Evolutionary conservation across 2,113 vertebrate species (phyloP).

Genomic region (Fulmarus glacialis): DNA sequence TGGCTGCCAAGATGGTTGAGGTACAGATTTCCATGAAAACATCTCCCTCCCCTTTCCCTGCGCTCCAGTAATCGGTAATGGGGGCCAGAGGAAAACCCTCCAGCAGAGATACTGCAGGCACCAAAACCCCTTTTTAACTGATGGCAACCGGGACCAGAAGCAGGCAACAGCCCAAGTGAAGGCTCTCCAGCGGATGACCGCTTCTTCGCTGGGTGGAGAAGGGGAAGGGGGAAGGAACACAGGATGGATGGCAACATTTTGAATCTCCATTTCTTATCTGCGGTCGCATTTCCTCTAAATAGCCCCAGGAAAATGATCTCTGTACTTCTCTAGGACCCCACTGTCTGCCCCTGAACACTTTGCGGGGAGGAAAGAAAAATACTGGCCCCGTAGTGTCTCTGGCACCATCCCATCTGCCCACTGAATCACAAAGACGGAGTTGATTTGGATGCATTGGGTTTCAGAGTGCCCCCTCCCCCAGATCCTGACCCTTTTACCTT

Average conservation of each 20-base stretch:
- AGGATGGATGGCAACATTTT: neutral
- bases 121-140: neutral
- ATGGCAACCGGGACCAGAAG: neutral
- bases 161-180: fast-evolving
- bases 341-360: neutral
- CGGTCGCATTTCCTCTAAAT: neutral
- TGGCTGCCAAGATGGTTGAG: neutral
- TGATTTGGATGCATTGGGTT: neutral
- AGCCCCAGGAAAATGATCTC: neutral
- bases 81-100: neutral
- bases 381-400: neutral
- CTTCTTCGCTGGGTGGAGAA: neutral
- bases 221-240: neutral
- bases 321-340: neutral
- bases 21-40: conserved; percentile 2
- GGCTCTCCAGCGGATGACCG: neutral
- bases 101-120: neutral
- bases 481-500: neutral
- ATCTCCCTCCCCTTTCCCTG: neutral
- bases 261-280: neutral
- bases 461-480: neutral
- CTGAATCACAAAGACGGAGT: neutral
- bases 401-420: neutral
- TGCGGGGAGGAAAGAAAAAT: neutral
- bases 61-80: neutral